These are phyloP conservation scores for Drosophila erecta DNA, from an alignment of 1,140 invertebrate species.

Conservation along the genomic window DNA sequence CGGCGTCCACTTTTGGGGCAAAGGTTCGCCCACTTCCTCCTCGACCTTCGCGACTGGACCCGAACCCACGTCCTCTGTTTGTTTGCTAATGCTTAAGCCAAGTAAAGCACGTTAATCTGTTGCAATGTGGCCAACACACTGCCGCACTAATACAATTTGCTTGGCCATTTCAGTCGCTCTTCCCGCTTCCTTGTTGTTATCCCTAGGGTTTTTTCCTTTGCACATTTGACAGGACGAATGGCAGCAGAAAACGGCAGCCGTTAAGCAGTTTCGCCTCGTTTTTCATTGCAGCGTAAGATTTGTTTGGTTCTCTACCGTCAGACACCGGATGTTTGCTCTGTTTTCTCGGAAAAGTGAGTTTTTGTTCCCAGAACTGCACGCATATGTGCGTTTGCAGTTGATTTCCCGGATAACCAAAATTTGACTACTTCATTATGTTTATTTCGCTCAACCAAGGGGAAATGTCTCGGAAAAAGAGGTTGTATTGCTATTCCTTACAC, in stretches of 20 bases:
- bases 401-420: conserved; percentile 12
- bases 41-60: neutral
- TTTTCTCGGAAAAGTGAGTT: conserved; percentile 18
- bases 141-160: conserved; percentile 63
- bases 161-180: conserved; percentile 43
- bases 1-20: conserved; percentile 57
- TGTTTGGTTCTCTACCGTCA: conserved; percentile 37
- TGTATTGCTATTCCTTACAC: too few species aligned
- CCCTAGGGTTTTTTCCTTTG: conserved; percentile 16
- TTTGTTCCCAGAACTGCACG: conserved; percentile 13
- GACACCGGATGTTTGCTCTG: conserved; percentile 17
- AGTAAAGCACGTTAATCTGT: conserved; percentile 74
- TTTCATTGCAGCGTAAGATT: conserved; percentile 76
- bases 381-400: conserved; percentile 21
- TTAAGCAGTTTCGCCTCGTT: conserved; percentile 79
- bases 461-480: too few species aligned
- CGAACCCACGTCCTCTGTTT: conserved; percentile 22
- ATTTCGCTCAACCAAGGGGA: neutral
- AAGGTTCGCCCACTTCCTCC: neutral
- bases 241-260: conserved; percentile 57
- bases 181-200: conserved; percentile 28
- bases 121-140: conserved; percentile 55
- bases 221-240: conserved; percentile 40
- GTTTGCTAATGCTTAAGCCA: conserved; percentile 68
- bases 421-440: conserved; percentile 6